Base-by-base conservation (phyloP, 2,113 vertebrate genomes). In the Meles meles region DNA sequence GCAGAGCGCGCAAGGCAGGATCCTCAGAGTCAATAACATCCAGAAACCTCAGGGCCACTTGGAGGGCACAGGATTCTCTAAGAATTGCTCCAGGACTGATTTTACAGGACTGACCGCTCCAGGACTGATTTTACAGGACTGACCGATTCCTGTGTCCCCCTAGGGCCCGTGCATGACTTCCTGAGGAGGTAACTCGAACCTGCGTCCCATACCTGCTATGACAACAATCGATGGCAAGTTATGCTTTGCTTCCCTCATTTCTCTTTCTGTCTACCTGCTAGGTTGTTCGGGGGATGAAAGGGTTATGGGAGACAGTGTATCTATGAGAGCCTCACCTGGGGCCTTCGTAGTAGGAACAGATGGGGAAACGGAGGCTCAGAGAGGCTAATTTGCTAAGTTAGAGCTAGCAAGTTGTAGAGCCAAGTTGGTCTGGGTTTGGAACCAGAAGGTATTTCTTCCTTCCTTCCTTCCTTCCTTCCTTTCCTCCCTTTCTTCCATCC, bases 1-100 rank as follows among this genome's bases (percentile, higher is more conserved):
- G 90, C 86, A 92, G 57, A 20, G 90, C 5, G 17, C n/a, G 84
- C 82, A 88, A 52, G 25, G 80, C 87, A 15, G 96, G 47, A 13
- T 27, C 42, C 6, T 52, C 17, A 5, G 44, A 34, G 57, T 21
- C 65, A 7, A 7, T 27, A 47, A 71, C 20, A 10, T 27, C 2
- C 17, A 65, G 39, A 31, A 39, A 37, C 21, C 0, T 49, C 2
- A 0, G 13, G 34, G 25, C 49, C 11, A 9, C 12, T 1, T 34
- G 12, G 10, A 20, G 18, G 59, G n/a, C 8, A 37, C 27, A 13
- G 20, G 49, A n/a, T 59, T 57, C 65, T 47, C 83, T 7, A 21
- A 84, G 52, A n/a, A 65, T 15, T 31, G 63, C 84, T 47, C 34
- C 1, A 74, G 59, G 37, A 44, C 27, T 0, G 2, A 42, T 61